A percentile compares a stretch with the other conserved stretches of the same genome.
These are phyloP conservation scores for Drosophila leontia DNA, from an alignment of 1,140 invertebrate species.

Conservation along the genomic window DNA sequence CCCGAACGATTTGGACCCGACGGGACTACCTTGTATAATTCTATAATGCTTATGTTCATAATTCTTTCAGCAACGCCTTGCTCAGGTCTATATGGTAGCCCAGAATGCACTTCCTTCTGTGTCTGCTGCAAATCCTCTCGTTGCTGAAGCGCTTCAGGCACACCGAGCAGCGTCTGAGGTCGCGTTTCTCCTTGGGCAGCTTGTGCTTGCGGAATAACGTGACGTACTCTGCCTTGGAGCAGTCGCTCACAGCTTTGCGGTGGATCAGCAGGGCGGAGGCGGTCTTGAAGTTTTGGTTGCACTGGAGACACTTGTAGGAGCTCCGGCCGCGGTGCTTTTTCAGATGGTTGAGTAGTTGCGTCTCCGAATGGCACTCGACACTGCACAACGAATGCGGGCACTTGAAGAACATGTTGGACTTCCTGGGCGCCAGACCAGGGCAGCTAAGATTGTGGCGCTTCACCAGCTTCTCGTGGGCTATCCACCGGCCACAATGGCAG, in stretches of 20 bases:
- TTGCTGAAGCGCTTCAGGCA: slow-evolving; percentile 41
- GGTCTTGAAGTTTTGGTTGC: slow-evolving; percentile 32
- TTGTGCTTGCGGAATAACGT: slow-evolving; percentile 2
- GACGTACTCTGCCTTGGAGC: slow-evolving; percentile 20
- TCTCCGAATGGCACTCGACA: slow-evolving; percentile 23
- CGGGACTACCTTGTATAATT: too few relatives aligned
- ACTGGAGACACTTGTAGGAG: slow-evolving; percentile 46
- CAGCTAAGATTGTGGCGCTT: slow-evolving; percentile 42
- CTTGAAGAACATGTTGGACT: slow-evolving; percentile 20
- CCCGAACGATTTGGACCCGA: too few relatives aligned
- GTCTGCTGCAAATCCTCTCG: slow-evolving; percentile 5
- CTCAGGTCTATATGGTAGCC: slow-evolving; percentile 13
- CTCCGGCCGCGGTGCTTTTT: slow-evolving; percentile 11
- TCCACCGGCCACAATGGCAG: slow-evolving; percentile 38
- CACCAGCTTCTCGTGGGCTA: slow-evolving; percentile 31
- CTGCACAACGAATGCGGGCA: slow-evolving; percentile 62
- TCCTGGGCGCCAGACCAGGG: background rate
- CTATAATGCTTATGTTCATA: background rate
- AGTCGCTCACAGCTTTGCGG: slow-evolving; percentile 2
- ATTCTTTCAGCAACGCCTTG: background rate
- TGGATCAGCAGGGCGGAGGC: slow-evolving; percentile 36
- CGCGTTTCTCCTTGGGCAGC: background rate
- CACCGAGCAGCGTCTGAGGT: slow-evolving; percentile 31
- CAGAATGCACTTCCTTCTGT: slow-evolving; percentile 37
- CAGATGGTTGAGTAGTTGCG: slow-evolving; percentile 45